A percentile compares a stretch with the other conserved stretches of the same genome.
Conservation (phyloP, 1,140 invertebrate species). For the Halictus rubicundus region DNA sequence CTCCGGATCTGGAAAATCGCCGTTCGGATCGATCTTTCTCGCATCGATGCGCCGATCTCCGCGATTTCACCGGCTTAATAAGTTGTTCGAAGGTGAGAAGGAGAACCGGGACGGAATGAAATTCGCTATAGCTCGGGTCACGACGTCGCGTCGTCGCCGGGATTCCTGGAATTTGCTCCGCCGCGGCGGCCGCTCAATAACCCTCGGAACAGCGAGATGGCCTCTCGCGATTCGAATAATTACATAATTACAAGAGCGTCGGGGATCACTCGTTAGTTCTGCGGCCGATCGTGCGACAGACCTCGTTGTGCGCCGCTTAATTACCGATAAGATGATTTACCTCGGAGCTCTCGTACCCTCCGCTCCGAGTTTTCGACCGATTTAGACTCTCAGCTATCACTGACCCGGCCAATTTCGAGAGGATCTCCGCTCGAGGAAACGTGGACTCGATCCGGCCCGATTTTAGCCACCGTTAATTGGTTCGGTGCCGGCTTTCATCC, state of each 20-base stretch:
- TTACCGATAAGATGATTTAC: constrained; percentile 15
- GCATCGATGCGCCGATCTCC: neutral
- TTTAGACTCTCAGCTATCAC: no score
- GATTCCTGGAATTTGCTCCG: constrained; percentile 26
- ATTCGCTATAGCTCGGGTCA: constrained; percentile 14
- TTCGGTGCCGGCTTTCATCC: no score
- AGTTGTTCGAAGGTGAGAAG: neutral
- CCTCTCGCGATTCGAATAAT: constrained; percentile 10
- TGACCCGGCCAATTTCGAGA: no score
- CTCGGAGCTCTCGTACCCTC: neutral
- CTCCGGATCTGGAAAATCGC: constrained; percentile 25
- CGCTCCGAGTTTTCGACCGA: no score
- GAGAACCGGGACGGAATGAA: neutral
- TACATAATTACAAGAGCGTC: constrained; percentile 8
- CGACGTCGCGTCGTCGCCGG: neutral
- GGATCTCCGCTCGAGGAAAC: no score
- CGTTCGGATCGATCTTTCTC: constrained; percentile 4
- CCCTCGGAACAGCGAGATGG: neutral
- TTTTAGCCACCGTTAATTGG: no score
- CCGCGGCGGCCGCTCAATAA: neutral
- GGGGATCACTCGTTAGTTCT: constrained; percentile 7
- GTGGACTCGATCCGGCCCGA: no score
- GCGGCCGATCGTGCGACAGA: neutral
- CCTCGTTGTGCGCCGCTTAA: constrained; percentile 1
- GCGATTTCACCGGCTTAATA: constrained; percentile 30